Evolutionary conservation across 2,113 vertebrate genomes (phyloP), one percentile per base, ranked within the genome.

Genomic region (Todiramphus chloris): DNA sequence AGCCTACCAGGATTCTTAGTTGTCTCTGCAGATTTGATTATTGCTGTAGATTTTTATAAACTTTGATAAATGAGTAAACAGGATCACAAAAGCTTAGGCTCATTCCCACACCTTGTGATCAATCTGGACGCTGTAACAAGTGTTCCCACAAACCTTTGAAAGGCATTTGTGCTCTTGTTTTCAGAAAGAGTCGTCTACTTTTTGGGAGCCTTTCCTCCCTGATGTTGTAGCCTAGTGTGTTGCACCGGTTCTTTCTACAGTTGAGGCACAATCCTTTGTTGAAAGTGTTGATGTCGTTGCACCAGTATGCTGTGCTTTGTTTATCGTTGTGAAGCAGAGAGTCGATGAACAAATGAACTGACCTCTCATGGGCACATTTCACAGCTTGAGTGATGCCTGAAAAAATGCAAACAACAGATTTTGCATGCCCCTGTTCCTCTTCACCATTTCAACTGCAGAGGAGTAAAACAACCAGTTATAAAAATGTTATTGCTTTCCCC

Each of bases 331-430:
- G 98, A 62, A 98, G 96, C 81, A 99, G 70, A 5, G 99, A 99
- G 97, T 99, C 99, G 0, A 99, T 99, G 96, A 99, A 99, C 27
- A 99, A 98, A 81, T 99, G 98, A 44, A 99, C 99, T 0, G 99
- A 99, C 20, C 99, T 98, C 96, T 99, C 99, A 4, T 99, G 99
- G 68, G 99, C 98, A 50, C 99, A 99, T 78, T 99, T 99, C 89
- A 99, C 98, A 13, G 99, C 98, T 97, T 99, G 98, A 82, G 98
- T 81, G 69, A 99, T 98, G 44, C 98, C 99, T 99, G 92, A 21
- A 89, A 95, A 87, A 87, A 73, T 41, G 12, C 31, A 86, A 81
- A 73, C 31, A 15, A 35, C 14, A 84, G 43, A 44, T 73, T 81
- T 83, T 64, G 30, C 18, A 16, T 39, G 6, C 2, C 0, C 2